phyloP scores from a whole-genome alignment of 2,797 vertebrate species.

The Tragopan temminckii region DNA sequence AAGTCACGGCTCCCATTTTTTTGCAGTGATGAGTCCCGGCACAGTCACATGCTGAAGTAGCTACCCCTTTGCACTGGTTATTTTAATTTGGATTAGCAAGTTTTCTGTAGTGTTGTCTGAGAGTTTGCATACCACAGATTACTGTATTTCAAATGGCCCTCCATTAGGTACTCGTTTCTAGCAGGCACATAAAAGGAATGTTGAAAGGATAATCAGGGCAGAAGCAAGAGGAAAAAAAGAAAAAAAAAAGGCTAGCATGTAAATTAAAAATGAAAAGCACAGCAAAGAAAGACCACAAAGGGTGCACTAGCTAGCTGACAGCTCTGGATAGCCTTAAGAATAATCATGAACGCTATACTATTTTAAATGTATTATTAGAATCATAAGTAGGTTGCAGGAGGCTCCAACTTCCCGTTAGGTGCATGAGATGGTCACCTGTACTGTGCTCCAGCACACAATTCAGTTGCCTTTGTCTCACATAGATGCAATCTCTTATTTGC shows the following conservation, averaged over 20 bases:
- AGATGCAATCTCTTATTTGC: neutral
- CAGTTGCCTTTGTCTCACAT: neutral
- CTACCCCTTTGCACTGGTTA: neutral
- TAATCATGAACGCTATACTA: accelerated
- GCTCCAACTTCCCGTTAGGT: accelerated
- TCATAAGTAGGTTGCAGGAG: neutral
- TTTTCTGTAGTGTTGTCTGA: neutral
- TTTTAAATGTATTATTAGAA: neutral
- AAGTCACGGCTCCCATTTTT: neutral
- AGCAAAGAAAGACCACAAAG: neutral
- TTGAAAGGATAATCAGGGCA: neutral
- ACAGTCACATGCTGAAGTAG: neutral
- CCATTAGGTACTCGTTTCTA: neutral
- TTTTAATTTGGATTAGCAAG: neutral
- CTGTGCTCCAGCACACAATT: neutral
- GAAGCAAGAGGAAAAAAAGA: neutral
- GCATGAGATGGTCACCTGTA: neutral
- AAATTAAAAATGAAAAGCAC: neutral
- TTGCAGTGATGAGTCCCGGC: neutral
- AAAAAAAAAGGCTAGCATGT: neutral
- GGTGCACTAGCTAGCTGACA: neutral
- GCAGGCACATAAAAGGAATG: neutral
- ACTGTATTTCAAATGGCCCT: neutral
- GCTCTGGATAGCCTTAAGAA: neutral
- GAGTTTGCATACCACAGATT: neutral